Base-by-base conservation (phyloP, 2,797 vertebrate species). In the Rhinogobio ventralis region DNA sequence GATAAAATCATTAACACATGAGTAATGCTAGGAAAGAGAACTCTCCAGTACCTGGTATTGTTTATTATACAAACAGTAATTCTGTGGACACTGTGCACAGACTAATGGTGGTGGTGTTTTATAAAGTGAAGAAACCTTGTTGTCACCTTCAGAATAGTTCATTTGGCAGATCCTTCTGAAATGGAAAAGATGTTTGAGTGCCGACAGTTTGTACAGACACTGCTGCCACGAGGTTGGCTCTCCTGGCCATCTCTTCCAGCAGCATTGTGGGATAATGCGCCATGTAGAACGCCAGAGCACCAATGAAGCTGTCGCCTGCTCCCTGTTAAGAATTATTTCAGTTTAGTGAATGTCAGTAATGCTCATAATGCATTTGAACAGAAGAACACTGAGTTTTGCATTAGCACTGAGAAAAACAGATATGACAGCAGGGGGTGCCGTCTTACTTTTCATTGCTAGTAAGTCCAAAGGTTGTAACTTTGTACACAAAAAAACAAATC, bases 281-380 rank as follows among this genome's bases (percentile, higher is more conserved):
- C 92, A 97, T 92, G 94, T 97, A 99, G 93, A 97, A 99, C 4
- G 97, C 97, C 92, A 99, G 84, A 0, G 98, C 96, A 75, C 98
- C 98, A 78, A 99, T 96, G 91, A 99, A 99, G 91, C 98, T 97
- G 94, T 99, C 98, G 33, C 98, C 98, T 72, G 98, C 98, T 2
- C 98, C 98, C 98, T 99, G 92, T 68, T 7, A 7, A 84, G 10
- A 68, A 67, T 15, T 3, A 86, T 45, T 85, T 79, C 67, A 79
- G 72, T 82, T 73, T 9, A 76, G 14, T 46, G 28, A 36, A 14
- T 15, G 60, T 0, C 7, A 23, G 17, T 33, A 23, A 17, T 42
- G 33, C 49, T 42, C 5, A 57, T 71, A 28, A 57, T 66, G 6
- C 20, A 46, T 23, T 0, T 23, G 57, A 62, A 62, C 9, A 46